Conservation (phyloP, 2,113 vertebrate genomes). For the Micromys minutus region DNA sequence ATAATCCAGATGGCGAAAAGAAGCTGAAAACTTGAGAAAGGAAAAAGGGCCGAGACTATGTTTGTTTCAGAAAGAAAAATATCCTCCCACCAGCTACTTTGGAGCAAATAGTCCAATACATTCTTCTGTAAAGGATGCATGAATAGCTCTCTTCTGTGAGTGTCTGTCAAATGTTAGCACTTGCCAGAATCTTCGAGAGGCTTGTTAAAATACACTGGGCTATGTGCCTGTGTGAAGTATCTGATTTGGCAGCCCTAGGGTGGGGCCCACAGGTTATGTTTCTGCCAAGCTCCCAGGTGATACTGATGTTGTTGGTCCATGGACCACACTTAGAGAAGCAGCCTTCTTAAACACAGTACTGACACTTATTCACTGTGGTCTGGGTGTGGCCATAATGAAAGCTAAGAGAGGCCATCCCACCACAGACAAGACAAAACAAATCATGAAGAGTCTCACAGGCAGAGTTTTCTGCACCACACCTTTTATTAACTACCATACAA, state of each 20-base stretch:
- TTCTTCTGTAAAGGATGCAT: background rate
- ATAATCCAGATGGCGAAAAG: background rate
- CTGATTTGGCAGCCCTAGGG: background rate
- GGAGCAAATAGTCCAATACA: background rate
- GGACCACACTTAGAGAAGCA: background rate
- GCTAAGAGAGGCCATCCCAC: background rate
- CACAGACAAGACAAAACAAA: background rate
- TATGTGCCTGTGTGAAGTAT: background rate
- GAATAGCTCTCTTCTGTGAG: background rate
- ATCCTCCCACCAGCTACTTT: background rate
- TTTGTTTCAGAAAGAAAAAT: background rate
- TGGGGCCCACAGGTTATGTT: background rate
- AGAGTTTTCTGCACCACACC: background rate
- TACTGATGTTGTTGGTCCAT: background rate
- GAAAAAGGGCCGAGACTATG: background rate
- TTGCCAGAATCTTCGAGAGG: background rate
- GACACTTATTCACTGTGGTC: background rate
- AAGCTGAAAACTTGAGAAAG: background rate
- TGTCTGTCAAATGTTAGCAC: background rate
- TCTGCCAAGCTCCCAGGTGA: background rate
- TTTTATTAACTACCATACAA: constrained; percentile 15
- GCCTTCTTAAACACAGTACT: background rate
- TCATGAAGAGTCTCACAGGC: background rate
- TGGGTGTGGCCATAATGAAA: background rate
- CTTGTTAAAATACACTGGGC: background rate